These are phyloP conservation scores for Drosophila parvula DNA, from an alignment of 1,140 invertebrate species.

Conservation along the genomic window DNA sequence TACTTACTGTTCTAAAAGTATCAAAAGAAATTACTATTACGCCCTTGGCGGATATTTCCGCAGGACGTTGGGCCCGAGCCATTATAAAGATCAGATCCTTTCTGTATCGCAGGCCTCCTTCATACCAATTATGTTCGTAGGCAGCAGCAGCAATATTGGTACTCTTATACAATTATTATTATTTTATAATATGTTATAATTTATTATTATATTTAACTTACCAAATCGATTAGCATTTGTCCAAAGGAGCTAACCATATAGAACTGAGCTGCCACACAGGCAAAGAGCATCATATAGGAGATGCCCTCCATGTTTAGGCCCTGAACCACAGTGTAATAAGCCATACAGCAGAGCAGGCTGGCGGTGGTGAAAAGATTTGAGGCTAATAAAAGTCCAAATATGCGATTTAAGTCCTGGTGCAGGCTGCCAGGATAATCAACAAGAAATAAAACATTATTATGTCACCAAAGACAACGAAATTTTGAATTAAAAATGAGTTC, in stretches of 20 bases:
- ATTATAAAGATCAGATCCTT: slow-evolving; percentile 49
- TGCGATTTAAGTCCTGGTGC: slow-evolving; percentile 44
- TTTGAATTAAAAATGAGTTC: neutral
- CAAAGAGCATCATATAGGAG: slow-evolving; percentile 48
- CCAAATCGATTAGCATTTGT: slow-evolving; percentile 47
- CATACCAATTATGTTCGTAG: slow-evolving; percentile 56
- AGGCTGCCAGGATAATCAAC: slow-evolving; percentile 17
- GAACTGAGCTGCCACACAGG: slow-evolving; percentile 46
- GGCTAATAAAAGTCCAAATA: slow-evolving; percentile 55
- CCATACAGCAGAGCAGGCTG: slow-evolving; percentile 39
- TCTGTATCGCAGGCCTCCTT: slow-evolving; percentile 36
- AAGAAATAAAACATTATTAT: too few species aligned
- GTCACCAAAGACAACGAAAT: neutral
- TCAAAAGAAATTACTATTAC: slow-evolving; percentile 52
- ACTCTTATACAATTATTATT: slow-evolving; percentile 27
- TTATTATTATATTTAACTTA: neutral
- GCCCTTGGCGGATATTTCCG: slow-evolving; percentile 44
- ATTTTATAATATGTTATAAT: neutral
- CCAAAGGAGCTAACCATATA: slow-evolving; percentile 59
- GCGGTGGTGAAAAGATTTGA: slow-evolving; percentile 57
- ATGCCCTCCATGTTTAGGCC: slow-evolving; percentile 53
- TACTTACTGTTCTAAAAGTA: slow-evolving; percentile 51
- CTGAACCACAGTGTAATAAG: slow-evolving; percentile 37
- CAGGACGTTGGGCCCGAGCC: slow-evolving; percentile 40
- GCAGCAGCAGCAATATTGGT: slow-evolving; percentile 37